Conservation (phyloP, 2,113 vertebrate genomes). For the Periophthalmus modestus region DNA sequence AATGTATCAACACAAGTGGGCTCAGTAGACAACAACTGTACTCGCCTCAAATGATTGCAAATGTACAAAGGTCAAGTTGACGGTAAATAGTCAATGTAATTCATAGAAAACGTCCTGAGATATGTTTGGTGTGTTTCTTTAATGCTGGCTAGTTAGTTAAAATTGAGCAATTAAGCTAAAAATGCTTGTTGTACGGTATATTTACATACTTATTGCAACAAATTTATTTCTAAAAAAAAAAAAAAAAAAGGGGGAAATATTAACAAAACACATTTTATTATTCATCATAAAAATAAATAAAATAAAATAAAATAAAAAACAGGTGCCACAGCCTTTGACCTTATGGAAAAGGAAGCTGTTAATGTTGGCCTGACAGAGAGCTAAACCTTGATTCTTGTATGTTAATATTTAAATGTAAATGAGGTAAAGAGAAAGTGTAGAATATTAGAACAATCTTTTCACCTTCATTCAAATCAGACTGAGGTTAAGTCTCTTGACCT, state of each 20-base stretch:
- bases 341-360: too few species aligned
- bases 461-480: constrained; percentile 29
- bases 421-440: background rate
- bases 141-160: too few species aligned
- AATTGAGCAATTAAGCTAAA: too few species aligned
- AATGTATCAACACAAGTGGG: constrained; percentile 22
- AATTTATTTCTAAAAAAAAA: too few species aligned
- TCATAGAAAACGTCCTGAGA: background rate
- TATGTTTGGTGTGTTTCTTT: too few species aligned
- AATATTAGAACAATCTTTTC: constrained; percentile 4
- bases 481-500: constrained; percentile 17
- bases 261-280: too few species aligned
- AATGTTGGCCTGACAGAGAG: background rate
- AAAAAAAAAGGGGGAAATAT: too few species aligned
- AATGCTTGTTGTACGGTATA: too few species aligned
- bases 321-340: background rate
- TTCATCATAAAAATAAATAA: too few species aligned
- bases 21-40: constrained; percentile 38
- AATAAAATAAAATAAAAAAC: too few species aligned
- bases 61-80: constrained; percentile 37
- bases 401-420: background rate
- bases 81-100: background rate
- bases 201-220: too few species aligned
- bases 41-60: background rate
- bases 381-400: background rate